Conservation (phyloP, 2,888 invertebrate genomes). For the Spilarctia lutea region DNA sequence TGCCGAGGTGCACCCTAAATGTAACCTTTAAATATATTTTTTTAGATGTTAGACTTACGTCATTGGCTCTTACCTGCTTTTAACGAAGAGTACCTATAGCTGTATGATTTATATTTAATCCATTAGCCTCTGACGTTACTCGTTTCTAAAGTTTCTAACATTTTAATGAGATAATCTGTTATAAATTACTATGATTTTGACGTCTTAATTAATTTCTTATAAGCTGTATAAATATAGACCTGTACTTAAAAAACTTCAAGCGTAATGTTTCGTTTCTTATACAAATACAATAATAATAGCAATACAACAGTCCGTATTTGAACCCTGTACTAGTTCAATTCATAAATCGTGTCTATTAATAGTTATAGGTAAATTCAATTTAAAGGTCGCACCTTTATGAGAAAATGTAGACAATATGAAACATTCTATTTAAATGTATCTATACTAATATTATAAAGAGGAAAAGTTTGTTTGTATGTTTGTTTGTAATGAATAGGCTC, state of each 20-base stretch:
- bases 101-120: neutral
- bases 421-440: neutral
- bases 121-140: conserved; percentile 18
- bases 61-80: neutral
- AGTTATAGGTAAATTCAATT: conserved; percentile 11
- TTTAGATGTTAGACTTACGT: neutral
- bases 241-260: neutral
- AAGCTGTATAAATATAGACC: neutral
- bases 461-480: too few species aligned
- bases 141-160: conserved; percentile 22
- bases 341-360: conserved; percentile 12
- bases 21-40: neutral
- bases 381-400: conserved; percentile 21
- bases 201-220: neutral
- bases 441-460: too few species aligned
- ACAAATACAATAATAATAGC: conserved; percentile 4
- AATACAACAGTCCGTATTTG: neutral
- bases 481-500: too few species aligned
- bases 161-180: neutral
- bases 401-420: conserved; percentile 13
- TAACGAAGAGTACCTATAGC: neutral
- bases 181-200: neutral
- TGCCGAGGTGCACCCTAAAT: neutral
- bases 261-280: conserved; percentile 21
- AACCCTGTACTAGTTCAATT: conserved; percentile 12